Conservation (phyloP, 2,797 vertebrate genomes). For the Neoniphon sammara region DNA sequence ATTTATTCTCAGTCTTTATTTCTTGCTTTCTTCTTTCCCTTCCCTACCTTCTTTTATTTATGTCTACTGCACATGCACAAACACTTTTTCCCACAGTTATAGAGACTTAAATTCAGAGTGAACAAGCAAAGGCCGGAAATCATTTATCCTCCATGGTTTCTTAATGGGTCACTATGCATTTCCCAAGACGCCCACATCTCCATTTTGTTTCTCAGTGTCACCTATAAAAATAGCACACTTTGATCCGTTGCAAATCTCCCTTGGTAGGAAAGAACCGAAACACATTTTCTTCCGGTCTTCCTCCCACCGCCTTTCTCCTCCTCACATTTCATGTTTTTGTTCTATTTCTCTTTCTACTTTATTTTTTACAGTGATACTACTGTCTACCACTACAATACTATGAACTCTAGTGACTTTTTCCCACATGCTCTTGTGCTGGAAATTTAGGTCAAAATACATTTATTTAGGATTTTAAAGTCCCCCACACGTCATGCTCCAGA, state of each 20-base stretch:
- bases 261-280: not conserved
- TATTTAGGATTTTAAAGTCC: too few relatives aligned
- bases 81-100: not conserved
- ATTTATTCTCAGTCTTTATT: too few relatives aligned
- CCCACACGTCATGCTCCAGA: too few relatives aligned
- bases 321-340: not conserved
- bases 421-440: too few relatives aligned
- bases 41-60: too few relatives aligned
- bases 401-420: too few relatives aligned
- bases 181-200: conserved; percentile 39
- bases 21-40: too few relatives aligned
- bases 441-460: too few relatives aligned
- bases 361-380: not conserved
- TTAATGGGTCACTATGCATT: conserved; percentile 62
- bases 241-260: conserved; percentile 27
- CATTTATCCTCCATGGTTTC: conserved; percentile 17
- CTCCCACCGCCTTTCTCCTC: not conserved
- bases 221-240: conserved; percentile 63
- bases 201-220: conserved; percentile 44
- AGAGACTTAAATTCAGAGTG: not conserved
- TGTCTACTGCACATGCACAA: not conserved
- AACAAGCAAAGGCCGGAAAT: not conserved
- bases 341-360: fast-evolving
- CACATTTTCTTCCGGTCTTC: not conserved
- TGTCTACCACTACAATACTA: not conserved